Evolutionary conservation across 2,888 invertebrate species (phyloP), one percentile per base, ranked within the genome.

Genomic region (Mesoligia furuncula): DNA sequence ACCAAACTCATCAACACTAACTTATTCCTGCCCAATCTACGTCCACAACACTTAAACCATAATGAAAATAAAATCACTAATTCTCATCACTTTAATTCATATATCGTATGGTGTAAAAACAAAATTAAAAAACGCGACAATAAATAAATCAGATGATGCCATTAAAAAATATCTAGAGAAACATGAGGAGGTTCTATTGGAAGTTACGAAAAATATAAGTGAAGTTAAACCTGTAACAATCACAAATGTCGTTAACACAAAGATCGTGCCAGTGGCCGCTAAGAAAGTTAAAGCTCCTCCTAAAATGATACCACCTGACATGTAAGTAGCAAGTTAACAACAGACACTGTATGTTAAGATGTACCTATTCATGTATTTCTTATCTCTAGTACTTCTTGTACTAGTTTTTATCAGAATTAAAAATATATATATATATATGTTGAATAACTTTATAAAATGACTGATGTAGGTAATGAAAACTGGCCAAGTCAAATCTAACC

Each of bases 101-200:
- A 64, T 71, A 59, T 76, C 86, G 5, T 66, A 24, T 61, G 39
- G 86, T 73, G 75, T 87, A 11, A 93, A 92, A 90, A 75, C 87
- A 5, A 93, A 92, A 83, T 76, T 73, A 20, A 89, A 89, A 81
- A 89, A 84, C 42, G 42, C 64, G 20, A 67, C 89, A 65, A 36
- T 79, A 3, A 90, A 89, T 68, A 91, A 89, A 84, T 86, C 90
- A 9, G 87, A 91, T n/a, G 92, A 90, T n/a, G 90, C 90, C 62
- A 93, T 95, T 39, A 93, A 93, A 85, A 95, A 95, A 77, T 92
- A 85, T 36, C 83, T 94, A 20, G 93, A 94, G 80, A 92, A 93
- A 82, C 93, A 93, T 66, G 94, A 95, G 78, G 90, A 90, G 69
- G 85, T 90, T 39, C 81, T 94, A 7, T 87, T 80, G 20, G 84